phyloP scores from a whole-genome alignment of 2,113 vertebrate genomes.

The Elephas maximus region DNA sequence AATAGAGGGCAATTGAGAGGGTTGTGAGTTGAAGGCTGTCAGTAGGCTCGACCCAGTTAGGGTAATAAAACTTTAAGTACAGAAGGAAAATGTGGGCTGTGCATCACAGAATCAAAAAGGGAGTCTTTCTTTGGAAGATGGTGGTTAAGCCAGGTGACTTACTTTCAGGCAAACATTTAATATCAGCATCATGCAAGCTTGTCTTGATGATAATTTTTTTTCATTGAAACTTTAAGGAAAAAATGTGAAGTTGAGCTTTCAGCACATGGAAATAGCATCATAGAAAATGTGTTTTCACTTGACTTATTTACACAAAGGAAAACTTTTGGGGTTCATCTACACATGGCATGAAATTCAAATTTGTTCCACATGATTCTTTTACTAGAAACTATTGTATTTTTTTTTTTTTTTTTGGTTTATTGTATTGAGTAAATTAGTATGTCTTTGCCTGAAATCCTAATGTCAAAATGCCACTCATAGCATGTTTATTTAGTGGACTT shows the following conservation, averaged over 20 bases:
- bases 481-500: neutral
- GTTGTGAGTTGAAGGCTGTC: neutral
- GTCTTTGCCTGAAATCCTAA: neutral
- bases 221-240: neutral
- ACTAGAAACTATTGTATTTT: neutral
- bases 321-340: neutral
- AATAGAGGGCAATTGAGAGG: neutral
- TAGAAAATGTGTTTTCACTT: neutral
- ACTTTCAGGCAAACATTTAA: neutral
- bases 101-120: fast-evolving
- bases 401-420: too few relatives aligned
- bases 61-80: too few relatives aligned
- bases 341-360: neutral
- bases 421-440: neutral
- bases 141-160: neutral
- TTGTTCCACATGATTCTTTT: neutral
- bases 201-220: neutral
- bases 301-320: neutral
- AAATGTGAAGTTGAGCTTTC: neutral
- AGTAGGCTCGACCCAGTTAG: too few relatives aligned
- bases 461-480: neutral
- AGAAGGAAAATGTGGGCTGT: neutral
- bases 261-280: neutral
- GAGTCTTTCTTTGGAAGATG: neutral
- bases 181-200: neutral